Evolutionary conservation across 2,797 vertebrate genomes (phyloP), one percentile per base, ranked within the genome.

Genomic region (Scleropages formosus): DNA sequence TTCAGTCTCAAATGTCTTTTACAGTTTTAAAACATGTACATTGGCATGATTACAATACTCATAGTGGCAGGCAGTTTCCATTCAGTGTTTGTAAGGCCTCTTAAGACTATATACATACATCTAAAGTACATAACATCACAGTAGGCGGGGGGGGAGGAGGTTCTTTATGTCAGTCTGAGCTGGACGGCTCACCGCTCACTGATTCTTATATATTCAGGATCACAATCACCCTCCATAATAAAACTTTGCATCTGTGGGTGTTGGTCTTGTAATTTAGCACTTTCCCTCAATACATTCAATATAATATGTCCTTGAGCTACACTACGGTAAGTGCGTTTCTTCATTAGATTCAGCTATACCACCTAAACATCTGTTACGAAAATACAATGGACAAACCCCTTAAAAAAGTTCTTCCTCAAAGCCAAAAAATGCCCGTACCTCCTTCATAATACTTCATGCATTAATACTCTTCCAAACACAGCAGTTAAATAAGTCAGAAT

Each of bases 361-460:
- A 75, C 64, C 67, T 79, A 79, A 76, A 79, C 78, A 76, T 78
- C 80, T 78, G 77, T 78, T 84, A 84, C 83, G 68, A 84, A 86
- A 78, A 86, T 69, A 75, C 84, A 82, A 86, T 83, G 82, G 84
- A 87, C 82, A 80, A 83, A 84, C 84, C 79, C 84, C 77, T 75
- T 81, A 51, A 75, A 83, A 81, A 87, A 88, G 85, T 79, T 75
- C 78, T 84, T 59, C 69, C 53, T 71, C 31, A 58, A 18, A 58
- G 15, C 51, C 51, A 61, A 39, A 44, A 56, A 44, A 44, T 22
- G 20, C 22, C 27, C 31, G 60, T 31, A n/a, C 12, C n/a, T 60
- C 22, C 27, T 58, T 16, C 51, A 39, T 20, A 18, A 46, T 46
- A 22, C 9, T 46, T 46, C 60, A 27, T 24, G 59, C 58, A 61